Conservation (phyloP, 2,113 vertebrate genomes). For the Stigmatopora nigra region DNA sequence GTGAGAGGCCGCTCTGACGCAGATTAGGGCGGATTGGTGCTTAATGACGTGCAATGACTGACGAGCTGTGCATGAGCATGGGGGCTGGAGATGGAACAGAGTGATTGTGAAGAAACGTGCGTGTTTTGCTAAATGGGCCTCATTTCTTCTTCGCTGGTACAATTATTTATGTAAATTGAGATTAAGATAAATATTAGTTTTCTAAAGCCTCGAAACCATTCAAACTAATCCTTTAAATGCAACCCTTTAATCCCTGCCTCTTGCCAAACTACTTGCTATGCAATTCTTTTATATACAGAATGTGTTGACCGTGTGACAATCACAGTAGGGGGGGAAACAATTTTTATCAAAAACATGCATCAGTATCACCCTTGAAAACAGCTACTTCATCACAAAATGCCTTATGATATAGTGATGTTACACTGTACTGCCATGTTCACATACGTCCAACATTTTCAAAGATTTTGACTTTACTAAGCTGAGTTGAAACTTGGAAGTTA, state of each 20-base stretch:
- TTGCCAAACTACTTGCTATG: neutral
- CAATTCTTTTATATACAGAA: neutral
- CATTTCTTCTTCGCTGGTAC: neutral
- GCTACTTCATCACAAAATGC: neutral
- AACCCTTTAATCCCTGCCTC: neutral
- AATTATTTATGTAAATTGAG: neutral
- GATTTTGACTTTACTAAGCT: no score
- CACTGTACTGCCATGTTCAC: neutral
- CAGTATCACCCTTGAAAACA: neutral
- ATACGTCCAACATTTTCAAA: neutral
- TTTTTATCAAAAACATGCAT: neutral
- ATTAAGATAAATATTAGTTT: conserved; percentile 1
- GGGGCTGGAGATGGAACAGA: conserved; percentile 53
- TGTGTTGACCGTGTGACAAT: neutral
- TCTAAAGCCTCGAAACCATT: conserved; percentile 4
- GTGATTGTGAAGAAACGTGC: conserved; percentile 27
- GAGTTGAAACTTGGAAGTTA: neutral
- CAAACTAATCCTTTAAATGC: neutral
- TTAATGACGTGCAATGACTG: conserved; percentile 50
- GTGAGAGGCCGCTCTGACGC: conserved; percentile 49
- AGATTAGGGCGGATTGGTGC: conserved; percentile 38
- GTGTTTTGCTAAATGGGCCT: neutral
- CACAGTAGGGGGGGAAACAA: neutral
- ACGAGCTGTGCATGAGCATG: conserved; percentile 54
- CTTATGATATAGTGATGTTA: neutral